Base-by-base conservation (phyloP, 53 echinoderm and acorn worm species). In the Zoroaster sp. region DNA sequence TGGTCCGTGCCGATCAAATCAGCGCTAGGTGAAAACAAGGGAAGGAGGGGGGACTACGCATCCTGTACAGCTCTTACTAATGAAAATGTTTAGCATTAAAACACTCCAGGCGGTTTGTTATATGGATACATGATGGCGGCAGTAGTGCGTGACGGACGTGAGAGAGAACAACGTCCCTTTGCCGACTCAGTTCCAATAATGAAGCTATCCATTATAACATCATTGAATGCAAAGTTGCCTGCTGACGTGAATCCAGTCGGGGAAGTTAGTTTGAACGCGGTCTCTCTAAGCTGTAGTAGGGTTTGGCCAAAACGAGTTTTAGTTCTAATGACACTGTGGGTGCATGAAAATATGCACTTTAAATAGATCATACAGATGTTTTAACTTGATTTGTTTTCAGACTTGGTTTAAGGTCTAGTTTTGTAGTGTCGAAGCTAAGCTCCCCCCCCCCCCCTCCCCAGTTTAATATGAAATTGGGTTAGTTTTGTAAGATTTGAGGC, bases 71-170 rank as follows among this genome's bases (percentile, higher is more conserved):
- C 37, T 52, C 36, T 54, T 25, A 34, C 35, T 78, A 78, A 78
- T 78, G 78, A 78, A 78, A 77, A 59, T 34, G 78, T 23, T 37
- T 40, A 54, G 63, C 9, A 59, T 25, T 25, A 18, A 18, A 54
- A 54, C 54, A 2, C 21, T 5, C 54, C 59, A 35, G 34, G 3
- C 14, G 0, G 17, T 25, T 25, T 17, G 55, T n/a, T 51, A 52
- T 72, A 38, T 78, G 55, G 37, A 37, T 1, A 78, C 53, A 78
- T 18, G 18, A 63, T 59, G 63, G 54, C 78, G 13, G 59, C 55
- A 30, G 78, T 23, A 40, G 78, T 59, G 78, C 78, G 55, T 78
- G 78, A 78, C 78, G 63, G 55, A 59, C 76, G 76, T 76, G 14
- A 47, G 30, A 47, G 47, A 17, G 78, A 78, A 11, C n/a, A 14